Evolutionary conservation across 2,888 invertebrate genomes (phyloP).

Genomic region (Drosophila paranaensis): DNA sequence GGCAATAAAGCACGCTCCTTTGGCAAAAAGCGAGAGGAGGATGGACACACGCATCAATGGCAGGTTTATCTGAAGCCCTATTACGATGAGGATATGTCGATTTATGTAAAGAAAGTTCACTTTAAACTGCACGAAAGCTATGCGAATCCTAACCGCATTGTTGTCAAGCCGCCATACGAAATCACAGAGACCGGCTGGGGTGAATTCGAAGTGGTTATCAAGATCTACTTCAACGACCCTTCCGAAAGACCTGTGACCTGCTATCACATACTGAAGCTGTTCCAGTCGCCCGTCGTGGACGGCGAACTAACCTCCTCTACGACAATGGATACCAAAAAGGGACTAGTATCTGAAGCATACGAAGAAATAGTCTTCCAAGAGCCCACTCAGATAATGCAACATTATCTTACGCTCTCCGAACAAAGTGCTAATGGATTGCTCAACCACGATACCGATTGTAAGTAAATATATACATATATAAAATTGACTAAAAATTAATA

Average conservation of each 20-base stretch:
- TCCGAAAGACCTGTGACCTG: slow-evolving; percentile 95
- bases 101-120: slow-evolving; percentile 97
- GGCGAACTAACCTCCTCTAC: slow-evolving; percentile 78
- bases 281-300: slow-evolving; percentile 90
- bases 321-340: slow-evolving; percentile 87
- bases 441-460: slow-evolving; percentile 63
- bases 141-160: slow-evolving; percentile 95
- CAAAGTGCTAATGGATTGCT: slow-evolving; percentile 54
- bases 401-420: slow-evolving; percentile 90
- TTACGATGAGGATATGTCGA: slow-evolving; percentile 96
- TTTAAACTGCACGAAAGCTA: slow-evolving; percentile 99
- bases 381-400: slow-evolving; percentile 95
- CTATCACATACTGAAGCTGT: slow-evolving; percentile 97
- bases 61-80: slow-evolving; percentile 98
- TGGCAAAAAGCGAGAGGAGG: slow-evolving; percentile 97
- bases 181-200: slow-evolving; percentile 99
- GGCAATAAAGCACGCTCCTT: slow-evolving; percentile 98
- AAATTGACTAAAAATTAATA: background rate
- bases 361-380: slow-evolving; percentile 98
- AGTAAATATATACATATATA: slow-evolving; percentile 9
- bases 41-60: slow-evolving; percentile 99
- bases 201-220: slow-evolving; percentile 99
- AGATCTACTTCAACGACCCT: slow-evolving; percentile 98
- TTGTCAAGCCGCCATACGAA: slow-evolving; percentile 98
- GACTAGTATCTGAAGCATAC: slow-evolving; percentile 95